These are phyloP conservation scores for Heliconius ethilla DNA, from an alignment of 2,888 invertebrate genomes.

Conservation along the genomic window DNA sequence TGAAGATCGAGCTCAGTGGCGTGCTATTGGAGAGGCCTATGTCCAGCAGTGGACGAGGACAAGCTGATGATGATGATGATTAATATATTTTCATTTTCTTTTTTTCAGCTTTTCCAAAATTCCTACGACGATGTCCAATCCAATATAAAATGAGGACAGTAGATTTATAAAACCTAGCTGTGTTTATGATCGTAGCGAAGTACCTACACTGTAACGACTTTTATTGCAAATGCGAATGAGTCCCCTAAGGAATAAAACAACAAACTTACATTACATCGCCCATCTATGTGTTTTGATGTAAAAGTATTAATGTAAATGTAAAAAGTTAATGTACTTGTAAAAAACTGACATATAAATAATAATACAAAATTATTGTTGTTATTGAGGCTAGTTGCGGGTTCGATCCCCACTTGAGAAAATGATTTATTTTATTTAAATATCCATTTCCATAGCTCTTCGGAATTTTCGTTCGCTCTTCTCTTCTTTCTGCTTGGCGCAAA, in stretches of 20 bases:
- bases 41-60: too few relatives aligned
- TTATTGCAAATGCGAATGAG: conserved; percentile 24
- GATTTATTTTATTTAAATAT: too few relatives aligned
- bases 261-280: conserved; percentile 18
- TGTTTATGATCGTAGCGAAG: conserved; percentile 22
- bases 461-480: too few relatives aligned
- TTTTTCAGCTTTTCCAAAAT: background rate
- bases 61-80: too few relatives aligned
- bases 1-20: too few relatives aligned
- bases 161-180: conserved; percentile 4
- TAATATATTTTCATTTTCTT: too few relatives aligned
- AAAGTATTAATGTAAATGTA: background rate
- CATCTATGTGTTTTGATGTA: conserved; percentile 1
- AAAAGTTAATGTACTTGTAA: background rate
- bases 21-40: too few relatives aligned
- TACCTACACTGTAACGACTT: conserved; percentile 19
- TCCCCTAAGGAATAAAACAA: conserved; percentile 19
- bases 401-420: too few relatives aligned
- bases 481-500: too few relatives aligned
- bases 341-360: background rate
- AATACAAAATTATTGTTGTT: background rate
- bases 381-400: too few relatives aligned
- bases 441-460: too few relatives aligned
- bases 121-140: background rate
- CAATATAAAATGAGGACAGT: background rate